A percentile compares a stretch with the other conserved stretches of the same genome.
Evolutionary conservation across 2,797 vertebrate genomes (phyloP).

Genomic region (Xenopus petersii): DNA sequence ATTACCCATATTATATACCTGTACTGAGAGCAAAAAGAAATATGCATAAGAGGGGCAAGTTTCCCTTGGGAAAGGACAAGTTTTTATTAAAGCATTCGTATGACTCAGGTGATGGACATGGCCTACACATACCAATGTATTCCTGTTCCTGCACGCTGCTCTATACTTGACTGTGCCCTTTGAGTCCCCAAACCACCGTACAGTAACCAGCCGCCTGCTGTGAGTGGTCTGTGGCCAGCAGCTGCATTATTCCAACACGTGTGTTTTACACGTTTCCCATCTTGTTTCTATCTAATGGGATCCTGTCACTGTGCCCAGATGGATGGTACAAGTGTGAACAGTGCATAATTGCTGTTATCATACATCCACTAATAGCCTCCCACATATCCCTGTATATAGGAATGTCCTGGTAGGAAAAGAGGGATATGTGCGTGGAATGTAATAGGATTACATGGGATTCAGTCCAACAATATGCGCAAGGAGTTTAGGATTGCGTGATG

Average conservation of each 20-base stretch:
- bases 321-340: background rate
- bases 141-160: too few species aligned
- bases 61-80: too few species aligned
- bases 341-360: background rate
- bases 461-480: background rate
- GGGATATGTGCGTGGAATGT: background rate
- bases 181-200: background rate
- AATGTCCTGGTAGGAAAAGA: background rate
- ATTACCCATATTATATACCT: too few species aligned
- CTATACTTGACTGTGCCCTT: background rate
- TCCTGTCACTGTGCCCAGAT: background rate
- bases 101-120: too few species aligned
- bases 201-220: background rate
- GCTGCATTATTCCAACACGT: background rate
- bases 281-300: background rate
- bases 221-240: background rate
- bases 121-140: too few species aligned
- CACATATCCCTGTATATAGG: background rate
- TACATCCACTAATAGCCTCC: background rate
- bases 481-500: background rate
- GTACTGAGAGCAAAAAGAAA: too few species aligned
- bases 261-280: background rate
- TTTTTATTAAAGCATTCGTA: too few species aligned
- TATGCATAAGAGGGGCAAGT: too few species aligned
- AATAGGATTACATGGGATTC: constrained; percentile 37